Evolutionary conservation across 2,797 vertebrate genomes (phyloP).

Genomic region (Sebastes melanostomus): DNA sequence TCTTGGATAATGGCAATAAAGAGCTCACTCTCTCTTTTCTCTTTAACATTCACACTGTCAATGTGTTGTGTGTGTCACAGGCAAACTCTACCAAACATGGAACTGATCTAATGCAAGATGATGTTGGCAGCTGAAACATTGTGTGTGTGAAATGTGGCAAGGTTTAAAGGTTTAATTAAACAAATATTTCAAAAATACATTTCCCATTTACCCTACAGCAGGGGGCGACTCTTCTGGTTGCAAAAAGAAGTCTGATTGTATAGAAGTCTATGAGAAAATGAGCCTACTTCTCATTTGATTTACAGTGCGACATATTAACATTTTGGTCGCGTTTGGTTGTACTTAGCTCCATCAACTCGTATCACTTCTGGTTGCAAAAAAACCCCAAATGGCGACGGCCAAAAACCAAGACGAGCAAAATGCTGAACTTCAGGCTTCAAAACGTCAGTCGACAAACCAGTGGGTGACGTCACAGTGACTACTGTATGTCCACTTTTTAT

Average conservation of each 20-base stretch:
- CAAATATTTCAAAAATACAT: background rate
- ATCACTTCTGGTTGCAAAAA: too few species aligned
- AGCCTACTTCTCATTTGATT: too few species aligned
- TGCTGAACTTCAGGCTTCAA: too few species aligned
- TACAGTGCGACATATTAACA: too few species aligned
- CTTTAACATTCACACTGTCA: background rate
- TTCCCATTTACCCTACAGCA: background rate
- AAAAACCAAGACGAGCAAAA: too few species aligned
- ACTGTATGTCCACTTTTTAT: too few species aligned
- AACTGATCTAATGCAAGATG: background rate
- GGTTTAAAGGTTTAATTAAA: background rate
- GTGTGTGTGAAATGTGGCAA: background rate
- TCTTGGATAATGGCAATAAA: background rate
- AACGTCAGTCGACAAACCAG: rapidly evolving
- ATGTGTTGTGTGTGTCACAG: background rate
- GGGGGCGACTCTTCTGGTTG: too few species aligned
- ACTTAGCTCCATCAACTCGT: too few species aligned
- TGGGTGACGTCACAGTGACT: too few species aligned
- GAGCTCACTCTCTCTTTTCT: background rate
- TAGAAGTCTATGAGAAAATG: too few species aligned
- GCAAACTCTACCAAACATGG: too few species aligned
- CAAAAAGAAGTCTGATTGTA: too few species aligned
- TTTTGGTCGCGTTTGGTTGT: rapidly evolving
- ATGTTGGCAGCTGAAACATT: background rate
- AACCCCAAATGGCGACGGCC: rapidly evolving